Evolutionary conservation across 1,140 invertebrate species (phyloP), one percentile per base, ranked within the genome.

Genomic region (Megathymus violae): DNA sequence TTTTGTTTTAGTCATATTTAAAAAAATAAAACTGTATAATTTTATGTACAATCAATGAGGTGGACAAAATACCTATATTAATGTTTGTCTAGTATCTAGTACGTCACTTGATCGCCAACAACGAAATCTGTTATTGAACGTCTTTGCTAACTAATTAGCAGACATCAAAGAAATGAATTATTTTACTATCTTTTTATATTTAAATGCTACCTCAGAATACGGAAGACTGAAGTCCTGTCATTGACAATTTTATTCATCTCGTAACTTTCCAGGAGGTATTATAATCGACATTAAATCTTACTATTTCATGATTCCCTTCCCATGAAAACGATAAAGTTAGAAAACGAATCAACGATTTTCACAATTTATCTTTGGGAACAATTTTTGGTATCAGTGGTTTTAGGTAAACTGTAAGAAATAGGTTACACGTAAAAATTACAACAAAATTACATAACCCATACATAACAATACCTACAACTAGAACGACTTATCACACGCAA

Each of bases 391-490:
- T 9, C 27, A 31, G 27, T 31, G n/a, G n/a, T n/a, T n/a, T n/a
- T n/a, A n/a, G n/a, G n/a, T 25, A 25, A 25, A 6, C 6, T 25
- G 22, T 25, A 25, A 25, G 22, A 25, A 25, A 25, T 25, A 25
- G 22, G 6, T 25, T 3, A 60, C 22, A 60, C 13, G 31, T 38
- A 36, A 47, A 31, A 38, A 16, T 59, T 36, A 59, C 40, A 19
- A 34, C 52, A 62, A 52, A 41, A 63, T 46, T 19, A 63, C n/a
- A 41, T 3, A 41, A 38, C n/a, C n/a, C n/a, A n/a, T n/a, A n/a
- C n/a, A n/a, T 61, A 48, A 48, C 46, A 62, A 50, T 50, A 41
- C 40, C 38, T 15, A 11, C 10, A 36, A 36, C n/a, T 10, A 36
- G 34, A 36, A 36, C 34, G 4, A 10, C 27, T 31, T 31, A 31